Evolutionary conservation across 2,797 vertebrate species (phyloP).

Genomic region (Lepidocolaptes lacrymiger): DNA sequence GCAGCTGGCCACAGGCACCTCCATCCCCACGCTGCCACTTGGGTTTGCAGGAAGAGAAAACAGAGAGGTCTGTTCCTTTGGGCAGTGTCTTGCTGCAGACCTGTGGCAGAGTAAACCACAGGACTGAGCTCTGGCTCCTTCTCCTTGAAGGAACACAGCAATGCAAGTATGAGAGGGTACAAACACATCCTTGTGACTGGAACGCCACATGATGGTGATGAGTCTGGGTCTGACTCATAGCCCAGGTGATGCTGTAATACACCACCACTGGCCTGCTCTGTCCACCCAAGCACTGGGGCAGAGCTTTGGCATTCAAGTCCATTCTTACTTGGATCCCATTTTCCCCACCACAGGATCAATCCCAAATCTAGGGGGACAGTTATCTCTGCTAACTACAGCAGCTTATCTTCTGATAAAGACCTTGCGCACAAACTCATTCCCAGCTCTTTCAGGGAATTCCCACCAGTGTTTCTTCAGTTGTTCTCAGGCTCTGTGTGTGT

Average conservation of each 20-base stretch:
- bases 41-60: not conserved
- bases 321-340: not conserved
- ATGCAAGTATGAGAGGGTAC: rapidly evolving
- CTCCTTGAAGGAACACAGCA: not conserved
- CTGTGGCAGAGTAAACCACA: not conserved
- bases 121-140: not conserved
- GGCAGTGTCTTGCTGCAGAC: not conserved
- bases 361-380: not conserved
- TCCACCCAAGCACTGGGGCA: not conserved
- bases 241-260: not conserved
- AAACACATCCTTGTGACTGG: not conserved
- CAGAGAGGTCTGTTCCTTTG: not conserved
- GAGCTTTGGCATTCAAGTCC: not conserved
- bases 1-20: not conserved
- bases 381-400: not conserved
- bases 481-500: not conserved
- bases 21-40: rapidly evolving
- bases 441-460: not conserved
- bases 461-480: not conserved
- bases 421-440: not conserved
- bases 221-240: not conserved
- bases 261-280: not conserved
- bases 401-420: not conserved
- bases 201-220: not conserved
- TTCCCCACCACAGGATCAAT: not conserved